Evolutionary conservation across 2,888 invertebrate genomes (phyloP).

Genomic region (Netelia virgata): DNA sequence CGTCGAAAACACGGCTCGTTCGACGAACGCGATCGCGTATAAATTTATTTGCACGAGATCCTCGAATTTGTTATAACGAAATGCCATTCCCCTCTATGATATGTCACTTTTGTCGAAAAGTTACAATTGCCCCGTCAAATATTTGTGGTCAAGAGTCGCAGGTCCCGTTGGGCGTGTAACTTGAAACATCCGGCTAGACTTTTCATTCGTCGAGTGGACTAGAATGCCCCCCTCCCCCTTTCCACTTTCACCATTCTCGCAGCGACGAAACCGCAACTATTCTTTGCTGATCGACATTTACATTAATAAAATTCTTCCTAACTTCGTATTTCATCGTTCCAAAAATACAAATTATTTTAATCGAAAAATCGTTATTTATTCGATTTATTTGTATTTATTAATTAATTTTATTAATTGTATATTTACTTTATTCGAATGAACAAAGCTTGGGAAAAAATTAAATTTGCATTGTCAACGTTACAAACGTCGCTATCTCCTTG

Average conservation of each 20-base stretch:
- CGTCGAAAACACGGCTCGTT: not conserved
- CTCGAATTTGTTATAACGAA: slow-evolving; percentile 5
- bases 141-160: slow-evolving; percentile 63
- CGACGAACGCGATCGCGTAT: not conserved
- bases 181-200: not conserved
- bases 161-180: slow-evolving; percentile 6
- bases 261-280: no score
- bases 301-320: no score
- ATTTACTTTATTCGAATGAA: no score
- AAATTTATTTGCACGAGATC: slow-evolving; percentile 44
- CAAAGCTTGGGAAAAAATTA: no score
- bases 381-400: no score
- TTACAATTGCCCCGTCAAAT: slow-evolving; percentile 61
- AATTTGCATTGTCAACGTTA: no score
- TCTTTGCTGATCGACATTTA: no score
- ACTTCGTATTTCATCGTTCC: slow-evolving; percentile 15
- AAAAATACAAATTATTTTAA: not conserved
- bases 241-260: not conserved
- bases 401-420: no score
- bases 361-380: not conserved
- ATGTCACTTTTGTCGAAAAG: slow-evolving; percentile 47
- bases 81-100: slow-evolving; percentile 1
- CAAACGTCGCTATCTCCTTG: no score
- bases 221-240: not conserved
- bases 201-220: slow-evolving; percentile 19